These are phyloP conservation scores for Gorilla gorilla DNA, from an alignment of 2,113 vertebrate genomes.

Conservation along the genomic window DNA sequence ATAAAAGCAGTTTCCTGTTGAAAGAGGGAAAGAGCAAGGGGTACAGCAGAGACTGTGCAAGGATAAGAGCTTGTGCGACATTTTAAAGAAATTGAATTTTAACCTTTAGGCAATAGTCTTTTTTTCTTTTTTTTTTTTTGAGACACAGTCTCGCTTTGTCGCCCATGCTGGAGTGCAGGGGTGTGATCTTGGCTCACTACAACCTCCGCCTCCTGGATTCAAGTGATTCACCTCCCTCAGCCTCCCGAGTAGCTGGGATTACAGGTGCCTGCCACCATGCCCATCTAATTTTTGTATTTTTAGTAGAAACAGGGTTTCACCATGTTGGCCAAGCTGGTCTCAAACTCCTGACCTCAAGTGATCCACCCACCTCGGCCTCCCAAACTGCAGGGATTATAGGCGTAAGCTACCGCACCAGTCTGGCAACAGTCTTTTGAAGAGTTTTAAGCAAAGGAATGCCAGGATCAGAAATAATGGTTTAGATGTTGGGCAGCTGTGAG, in stretches of 20 bases:
- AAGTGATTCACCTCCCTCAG: neutral
- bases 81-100: neutral
- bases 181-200: neutral
- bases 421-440: too few relatives aligned
- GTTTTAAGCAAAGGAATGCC: neutral
- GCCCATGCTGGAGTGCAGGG: neutral
- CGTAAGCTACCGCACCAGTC: neutral
- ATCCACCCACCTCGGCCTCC: neutral
- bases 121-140: neutral
- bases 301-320: neutral
- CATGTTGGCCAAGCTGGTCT: neutral
- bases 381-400: neutral
- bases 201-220: neutral
- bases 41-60: neutral
- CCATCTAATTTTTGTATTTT: neutral
- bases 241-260: neutral
- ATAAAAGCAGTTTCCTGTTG: neutral
- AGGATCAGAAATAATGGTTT: conserved; percentile 22
- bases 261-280: neutral
- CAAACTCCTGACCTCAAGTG: neutral
- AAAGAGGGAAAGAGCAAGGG: neutral
- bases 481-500: neutral
- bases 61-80: neutral
- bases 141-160: neutral
- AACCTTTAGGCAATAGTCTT: neutral